phyloP scores from a whole-genome alignment of 2,797 vertebrate species.

The Myripristis jacobus region DNA sequence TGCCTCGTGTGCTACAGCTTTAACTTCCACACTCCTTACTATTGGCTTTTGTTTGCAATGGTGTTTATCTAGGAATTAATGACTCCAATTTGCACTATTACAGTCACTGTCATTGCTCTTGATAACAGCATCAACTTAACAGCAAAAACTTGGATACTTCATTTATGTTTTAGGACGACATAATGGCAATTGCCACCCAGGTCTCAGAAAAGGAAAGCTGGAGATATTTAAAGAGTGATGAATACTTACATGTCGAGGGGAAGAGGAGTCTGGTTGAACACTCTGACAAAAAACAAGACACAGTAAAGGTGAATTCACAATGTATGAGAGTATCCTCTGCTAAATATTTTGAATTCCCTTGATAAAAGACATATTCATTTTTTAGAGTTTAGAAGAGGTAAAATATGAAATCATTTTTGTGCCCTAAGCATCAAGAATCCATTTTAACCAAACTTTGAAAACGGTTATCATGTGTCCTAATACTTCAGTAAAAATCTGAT shows the following conservation, averaged over 20 bases:
- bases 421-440: slow-evolving; percentile 1
- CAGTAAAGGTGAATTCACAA: not conserved
- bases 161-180: not conserved
- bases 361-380: not conserved
- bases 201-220: not conserved
- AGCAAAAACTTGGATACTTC: not conserved
- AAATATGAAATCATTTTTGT: not conserved
- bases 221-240: not conserved
- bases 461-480: slow-evolving; percentile 6
- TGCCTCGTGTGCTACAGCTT: not conserved
- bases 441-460: slow-evolving; percentile 1
- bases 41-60: not conserved
- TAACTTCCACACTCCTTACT: not conserved
- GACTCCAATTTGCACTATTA: not conserved
- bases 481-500: not conserved
- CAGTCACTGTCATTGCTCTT: no score
- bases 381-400: not conserved
- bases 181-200: not conserved
- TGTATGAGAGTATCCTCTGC: not conserved
- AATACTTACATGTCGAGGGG: slow-evolving; percentile 95
- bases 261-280: slow-evolving; percentile 98
- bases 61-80: not conserved
- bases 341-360: not conserved
- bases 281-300: slow-evolving; percentile 84
- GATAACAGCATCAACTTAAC: not conserved